These are phyloP conservation scores for Lochmaea crataegi DNA, from an alignment of 2,888 invertebrate genomes.

Conservation along the genomic window DNA sequence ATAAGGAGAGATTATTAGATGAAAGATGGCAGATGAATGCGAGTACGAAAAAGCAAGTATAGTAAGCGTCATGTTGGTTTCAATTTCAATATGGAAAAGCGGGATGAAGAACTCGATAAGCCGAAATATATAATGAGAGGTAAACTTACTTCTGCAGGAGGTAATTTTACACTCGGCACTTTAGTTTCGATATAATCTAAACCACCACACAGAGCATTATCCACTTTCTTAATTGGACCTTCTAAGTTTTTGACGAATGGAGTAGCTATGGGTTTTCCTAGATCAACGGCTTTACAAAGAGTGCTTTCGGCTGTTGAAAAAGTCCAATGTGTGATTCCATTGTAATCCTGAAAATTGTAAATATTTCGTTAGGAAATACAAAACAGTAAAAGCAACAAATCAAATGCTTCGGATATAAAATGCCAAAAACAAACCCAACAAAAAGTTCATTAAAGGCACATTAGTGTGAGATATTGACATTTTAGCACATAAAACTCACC, in stretches of 20 bases:
- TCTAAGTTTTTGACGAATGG: slow-evolving; percentile 68
- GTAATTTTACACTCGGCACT: slow-evolving; percentile 69
- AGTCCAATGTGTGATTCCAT: slow-evolving; percentile 69
- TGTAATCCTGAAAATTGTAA: slow-evolving; percentile 62
- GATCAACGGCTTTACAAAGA: slow-evolving; percentile 67
- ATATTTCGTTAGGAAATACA: neutral
- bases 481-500: slow-evolving; percentile 58
- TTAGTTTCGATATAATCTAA: slow-evolving; percentile 69
- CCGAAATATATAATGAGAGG: slow-evolving; percentile 1
- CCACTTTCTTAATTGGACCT: slow-evolving; percentile 68
- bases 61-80: neutral
- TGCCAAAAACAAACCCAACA: no score
- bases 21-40: slow-evolving; percentile 30
- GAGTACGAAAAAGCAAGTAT: neutral
- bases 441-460: no score
- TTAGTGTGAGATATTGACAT: no score
- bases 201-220: slow-evolving; percentile 69
- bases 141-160: slow-evolving; percentile 67
- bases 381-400: neutral
- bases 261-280: slow-evolving; percentile 66
- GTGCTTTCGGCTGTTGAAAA: slow-evolving; percentile 69
- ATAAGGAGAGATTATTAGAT: slow-evolving; percentile 46
- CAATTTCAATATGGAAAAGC: slow-evolving; percentile 23
- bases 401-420: neutral
- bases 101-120: slow-evolving; percentile 8